Base-by-base conservation (phyloP, 2,797 vertebrate species). In the Esox lucius region DNA sequence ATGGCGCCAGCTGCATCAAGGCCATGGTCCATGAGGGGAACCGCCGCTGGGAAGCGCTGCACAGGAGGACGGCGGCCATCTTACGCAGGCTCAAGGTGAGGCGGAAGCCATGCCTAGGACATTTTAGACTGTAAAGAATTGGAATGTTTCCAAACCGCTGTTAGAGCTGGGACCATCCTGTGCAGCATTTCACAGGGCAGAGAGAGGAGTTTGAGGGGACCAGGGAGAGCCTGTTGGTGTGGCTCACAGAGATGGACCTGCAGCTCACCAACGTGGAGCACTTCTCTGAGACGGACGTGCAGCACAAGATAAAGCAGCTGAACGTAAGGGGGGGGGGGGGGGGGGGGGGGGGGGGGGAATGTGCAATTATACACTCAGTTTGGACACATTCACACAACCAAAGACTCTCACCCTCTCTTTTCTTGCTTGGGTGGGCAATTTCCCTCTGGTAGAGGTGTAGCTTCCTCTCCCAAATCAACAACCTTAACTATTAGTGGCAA, bases 211-310 rank as follows among this genome's bases (percentile, higher is more conserved):
- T 99, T 80, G 97, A 98, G 81, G 92, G 92, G 15, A 96, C 93
- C 0, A 93, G 96, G 69, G 95, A 97, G 72, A 93, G 92, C 87
- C 95, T 99, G 82, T 87, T 97, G 72, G 94, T 97, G 71, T 99
- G 97, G 97, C 94, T 99, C 71, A 98, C 97, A 0, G 96, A 99
- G 87, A 95, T 98, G 91, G 97, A 98, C 89, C 91, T 98, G 61
- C 96, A 99, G 89, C 95, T 99, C 76, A 99, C 97, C 72, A 96
- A 97, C 0, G 96, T 98, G 49, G 98, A 99, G 11, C 97, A 98
- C 89, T 97, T 99, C 84, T 98, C 97, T 0, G 95, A 98, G 88
- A 97, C 95, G 0, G 94, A 97, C 53, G 92, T 95, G 0, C 95
- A 96, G 3, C 95, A 98, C 84, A 98, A 98, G 91, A 96, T 98